Conservation (phyloP, 2,888 invertebrate species). For the Epicampocera succincta region DNA sequence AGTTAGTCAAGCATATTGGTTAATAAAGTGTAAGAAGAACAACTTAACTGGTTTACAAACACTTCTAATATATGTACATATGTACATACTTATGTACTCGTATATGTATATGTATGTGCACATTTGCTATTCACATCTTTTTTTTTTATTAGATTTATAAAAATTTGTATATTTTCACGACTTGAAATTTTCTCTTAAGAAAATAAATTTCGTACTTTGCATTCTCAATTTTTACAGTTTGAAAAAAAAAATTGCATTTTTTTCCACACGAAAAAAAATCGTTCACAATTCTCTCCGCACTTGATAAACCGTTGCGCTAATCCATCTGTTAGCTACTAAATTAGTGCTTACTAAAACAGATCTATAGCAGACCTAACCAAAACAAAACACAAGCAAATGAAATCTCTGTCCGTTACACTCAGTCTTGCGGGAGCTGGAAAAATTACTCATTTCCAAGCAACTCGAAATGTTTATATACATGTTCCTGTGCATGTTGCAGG, state of each 20-base stretch:
- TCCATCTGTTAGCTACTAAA: constrained; percentile 66
- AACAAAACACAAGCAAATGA: constrained; percentile 10
- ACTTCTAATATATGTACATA: not conserved
- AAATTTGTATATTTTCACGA: not conserved
- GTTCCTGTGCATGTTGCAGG: too few relatives aligned
- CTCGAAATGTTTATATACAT: too few relatives aligned
- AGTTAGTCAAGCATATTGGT: constrained; percentile 57
- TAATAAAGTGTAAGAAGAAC: constrained; percentile 16
- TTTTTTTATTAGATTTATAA: too few relatives aligned
- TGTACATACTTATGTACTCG: not conserved
- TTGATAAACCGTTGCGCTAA: constrained; percentile 55
- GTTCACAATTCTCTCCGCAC: constrained; percentile 14
- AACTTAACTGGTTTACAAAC: constrained; percentile 24
- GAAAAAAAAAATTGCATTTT: not conserved
- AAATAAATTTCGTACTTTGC: not conserved
- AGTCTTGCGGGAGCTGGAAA: not conserved
- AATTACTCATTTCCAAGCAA: too few relatives aligned
- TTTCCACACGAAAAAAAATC: not conserved
- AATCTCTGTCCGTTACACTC: not conserved
- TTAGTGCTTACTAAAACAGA: constrained; percentile 57
- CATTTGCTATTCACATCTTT: too few relatives aligned
- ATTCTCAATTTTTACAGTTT: not conserved
- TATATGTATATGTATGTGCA: too few relatives aligned
- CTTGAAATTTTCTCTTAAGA: not conserved
- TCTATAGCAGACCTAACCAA: constrained; percentile 52